Evolutionary conservation across 2,888 invertebrate genomes (phyloP), one percentile per base, ranked within the genome.

Genomic region (Scaptomyza tumidula): DNA sequence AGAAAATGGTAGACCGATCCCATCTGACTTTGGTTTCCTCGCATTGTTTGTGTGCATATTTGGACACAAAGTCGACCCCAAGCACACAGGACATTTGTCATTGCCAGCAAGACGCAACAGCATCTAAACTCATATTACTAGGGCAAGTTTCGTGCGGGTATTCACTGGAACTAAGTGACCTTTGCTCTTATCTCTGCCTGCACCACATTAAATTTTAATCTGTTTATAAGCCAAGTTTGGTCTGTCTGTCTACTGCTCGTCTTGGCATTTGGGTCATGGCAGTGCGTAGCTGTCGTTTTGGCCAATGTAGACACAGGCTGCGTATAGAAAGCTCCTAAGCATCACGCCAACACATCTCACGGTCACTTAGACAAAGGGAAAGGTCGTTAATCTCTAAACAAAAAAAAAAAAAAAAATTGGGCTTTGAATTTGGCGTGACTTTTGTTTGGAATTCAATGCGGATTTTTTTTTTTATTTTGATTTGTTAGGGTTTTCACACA

Each of bases 41-140:
- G 14, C 66, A 46, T 48, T 39, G 71, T 43, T 60, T 44, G 68
- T 67, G 54, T 61, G 75, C 67, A 70, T 68, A 75, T 75, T 71
- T 74, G 55, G 65, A 52, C 50, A 64, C 31, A 29, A 43, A 50
- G 9, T 19, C 45, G 19, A 46, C 45, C 39, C 19, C 49, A 44
- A 9, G 37, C 45, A 33, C 45, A 50, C 63, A 35, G 54, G 58
- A 67, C 59, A 80, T 78, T 75, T 75, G 69, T 73, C 78, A 71
- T 61, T 58, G 60, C 60, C 64, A 55, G 31, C 44, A 19, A 43
- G 10, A n/a, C 39, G n/a, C 49, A 48, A 46, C 45, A 45, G 44
- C 31, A 37, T 31, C 58, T 14, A 14, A 39, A 46, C 10, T 35
- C 19, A n/a, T 24, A 33, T n/a, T 59, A 33, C 58, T 39, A 14